A percentile compares a stretch with the other conserved stretches of the same genome.
phyloP scores from a whole-genome alignment of 2,113 vertebrate species.

The Progne subis region DNA sequence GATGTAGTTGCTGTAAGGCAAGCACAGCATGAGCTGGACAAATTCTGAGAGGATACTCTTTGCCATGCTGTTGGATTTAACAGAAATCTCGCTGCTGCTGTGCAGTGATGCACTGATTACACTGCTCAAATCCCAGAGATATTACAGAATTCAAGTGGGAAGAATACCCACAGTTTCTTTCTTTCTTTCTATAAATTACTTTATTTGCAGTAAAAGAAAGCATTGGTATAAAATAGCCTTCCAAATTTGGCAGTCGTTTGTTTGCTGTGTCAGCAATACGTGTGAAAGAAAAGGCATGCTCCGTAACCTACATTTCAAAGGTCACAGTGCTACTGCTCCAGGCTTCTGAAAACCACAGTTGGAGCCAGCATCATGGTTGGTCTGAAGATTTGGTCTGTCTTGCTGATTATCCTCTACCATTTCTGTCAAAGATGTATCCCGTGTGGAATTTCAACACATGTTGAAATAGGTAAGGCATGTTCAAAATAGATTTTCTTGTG shows the following conservation, averaged over 20 bases:
- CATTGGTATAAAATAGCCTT: not conserved
- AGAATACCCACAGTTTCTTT: not conserved
- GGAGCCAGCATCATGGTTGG: slow-evolving; percentile 48
- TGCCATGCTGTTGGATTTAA: rapidly evolving
- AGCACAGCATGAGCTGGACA: not conserved
- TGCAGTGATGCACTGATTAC: too few species aligned
- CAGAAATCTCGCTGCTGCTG: not conserved
- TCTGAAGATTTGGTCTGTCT: slow-evolving; percentile 9
- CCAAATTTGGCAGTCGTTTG: not conserved
- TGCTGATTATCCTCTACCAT: not conserved
- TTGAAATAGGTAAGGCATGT: slow-evolving; percentile 77
- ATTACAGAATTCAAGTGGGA: not conserved
- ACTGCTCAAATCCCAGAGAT: not conserved
- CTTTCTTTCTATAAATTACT: not conserved
- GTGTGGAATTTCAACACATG: slow-evolving; percentile 76
- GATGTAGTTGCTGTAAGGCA: not conserved
- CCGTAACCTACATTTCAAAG: slow-evolving; percentile 40
- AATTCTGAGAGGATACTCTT: not conserved
- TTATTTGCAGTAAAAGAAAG: not conserved
- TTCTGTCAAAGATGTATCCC: slow-evolving; percentile 26
- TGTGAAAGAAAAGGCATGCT: not conserved
- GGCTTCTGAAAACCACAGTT: not conserved
- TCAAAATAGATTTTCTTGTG: not conserved
- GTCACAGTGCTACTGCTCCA: not conserved
- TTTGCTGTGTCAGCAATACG: slow-evolving; percentile 45